Evolutionary conservation across 2,888 invertebrate species (phyloP).

Genomic region (Zaprionus bogoriensis): DNA sequence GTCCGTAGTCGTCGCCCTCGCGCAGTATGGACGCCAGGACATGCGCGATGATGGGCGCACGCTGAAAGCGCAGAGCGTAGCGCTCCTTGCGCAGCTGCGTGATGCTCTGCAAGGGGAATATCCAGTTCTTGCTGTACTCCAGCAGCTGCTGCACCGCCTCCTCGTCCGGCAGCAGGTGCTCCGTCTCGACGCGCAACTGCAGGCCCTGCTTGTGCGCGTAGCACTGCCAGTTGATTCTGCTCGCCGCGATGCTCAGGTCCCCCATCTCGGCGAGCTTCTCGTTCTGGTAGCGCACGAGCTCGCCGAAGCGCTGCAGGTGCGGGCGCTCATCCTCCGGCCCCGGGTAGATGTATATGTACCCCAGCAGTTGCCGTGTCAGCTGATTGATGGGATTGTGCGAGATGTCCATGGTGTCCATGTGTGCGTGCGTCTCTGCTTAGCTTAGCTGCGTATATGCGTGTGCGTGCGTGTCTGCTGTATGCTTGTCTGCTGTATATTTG

Average conservation of each 20-base stretch:
- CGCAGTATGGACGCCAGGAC: constrained; percentile 55
- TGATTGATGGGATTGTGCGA: constrained; percentile 26
- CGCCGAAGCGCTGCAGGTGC: constrained; percentile 30
- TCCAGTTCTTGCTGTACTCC: constrained; percentile 55
- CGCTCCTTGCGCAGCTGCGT: constrained; percentile 55
- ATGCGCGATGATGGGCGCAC: constrained; percentile 41
- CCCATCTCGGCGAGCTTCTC: constrained; percentile 84
- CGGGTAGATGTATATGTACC: constrained; percentile 19
- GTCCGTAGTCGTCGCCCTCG: constrained; percentile 25
- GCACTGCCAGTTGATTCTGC: constrained; percentile 85
- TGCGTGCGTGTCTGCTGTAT: too few relatives aligned
- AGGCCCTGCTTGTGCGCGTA: constrained; percentile 52
- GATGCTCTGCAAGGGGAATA: constrained; percentile 51
- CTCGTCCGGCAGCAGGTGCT: constrained; percentile 24
- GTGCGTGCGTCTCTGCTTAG: too few relatives aligned
- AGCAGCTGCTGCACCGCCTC: constrained; percentile 36
- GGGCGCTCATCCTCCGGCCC: background rate
- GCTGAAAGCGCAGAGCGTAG: constrained; percentile 63
- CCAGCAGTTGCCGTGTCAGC: constrained; percentile 32
- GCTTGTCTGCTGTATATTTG: too few relatives aligned
- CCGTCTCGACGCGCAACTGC: constrained; percentile 30
- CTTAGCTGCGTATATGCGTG: too few relatives aligned
- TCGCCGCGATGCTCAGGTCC: constrained; percentile 87
- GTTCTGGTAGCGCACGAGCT: constrained; percentile 82
- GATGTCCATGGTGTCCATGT: constrained; percentile 6